Evolutionary conservation across 2,797 vertebrate genomes (phyloP).

Genomic region (Pseudochirops corinnae): DNA sequence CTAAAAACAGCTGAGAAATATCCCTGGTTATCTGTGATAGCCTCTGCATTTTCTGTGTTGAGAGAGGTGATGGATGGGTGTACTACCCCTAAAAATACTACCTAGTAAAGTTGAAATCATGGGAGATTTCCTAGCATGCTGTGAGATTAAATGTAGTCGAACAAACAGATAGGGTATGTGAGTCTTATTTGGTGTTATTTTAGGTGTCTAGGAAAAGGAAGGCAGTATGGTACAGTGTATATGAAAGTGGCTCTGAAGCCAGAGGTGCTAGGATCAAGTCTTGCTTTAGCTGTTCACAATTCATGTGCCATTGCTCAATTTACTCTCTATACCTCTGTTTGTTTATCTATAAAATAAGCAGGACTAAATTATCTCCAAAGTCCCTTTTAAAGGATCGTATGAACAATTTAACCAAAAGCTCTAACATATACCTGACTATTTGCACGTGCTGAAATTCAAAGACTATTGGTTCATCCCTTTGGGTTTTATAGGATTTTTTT

Average conservation of each 20-base stretch:
- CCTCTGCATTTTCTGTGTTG: background rate
- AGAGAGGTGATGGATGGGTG: background rate
- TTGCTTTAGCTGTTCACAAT: background rate
- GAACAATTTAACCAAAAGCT: background rate
- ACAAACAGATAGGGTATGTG: background rate
- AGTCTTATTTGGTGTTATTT: background rate
- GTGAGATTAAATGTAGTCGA: background rate
- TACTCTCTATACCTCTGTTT: background rate
- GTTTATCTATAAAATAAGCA: background rate
- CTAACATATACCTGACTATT: background rate
- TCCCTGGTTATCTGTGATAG: background rate
- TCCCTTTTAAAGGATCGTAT: background rate
- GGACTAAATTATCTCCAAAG: background rate
- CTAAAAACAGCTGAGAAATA: background rate
- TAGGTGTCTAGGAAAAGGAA: background rate
- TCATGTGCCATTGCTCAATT: background rate
- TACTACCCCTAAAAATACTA: background rate
- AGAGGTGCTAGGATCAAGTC: background rate
- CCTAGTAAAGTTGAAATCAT: background rate
- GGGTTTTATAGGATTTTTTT: background rate
- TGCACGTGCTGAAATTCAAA: background rate
- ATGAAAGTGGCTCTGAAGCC: background rate
- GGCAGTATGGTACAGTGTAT: background rate
- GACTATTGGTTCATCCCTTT: background rate
- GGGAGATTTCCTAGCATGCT: background rate